These are phyloP conservation scores for Calyptomena viridis DNA, from an alignment of 2,113 vertebrate genomes.

Conservation along the genomic window DNA sequence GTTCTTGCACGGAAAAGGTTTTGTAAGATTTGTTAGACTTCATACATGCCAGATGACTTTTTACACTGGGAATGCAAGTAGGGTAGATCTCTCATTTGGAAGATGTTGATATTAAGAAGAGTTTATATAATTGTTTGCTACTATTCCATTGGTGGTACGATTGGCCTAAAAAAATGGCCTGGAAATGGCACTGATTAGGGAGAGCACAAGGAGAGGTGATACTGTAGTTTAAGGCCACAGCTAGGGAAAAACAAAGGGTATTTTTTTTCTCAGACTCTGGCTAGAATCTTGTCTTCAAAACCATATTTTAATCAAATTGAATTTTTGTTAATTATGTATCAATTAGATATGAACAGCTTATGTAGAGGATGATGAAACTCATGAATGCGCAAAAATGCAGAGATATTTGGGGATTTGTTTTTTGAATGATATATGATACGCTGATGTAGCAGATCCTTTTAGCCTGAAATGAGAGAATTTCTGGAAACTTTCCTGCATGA, in stretches of 20 bases:
- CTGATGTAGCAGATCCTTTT: neutral
- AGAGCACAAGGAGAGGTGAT: neutral
- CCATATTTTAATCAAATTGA: neutral
- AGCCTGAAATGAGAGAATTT: neutral
- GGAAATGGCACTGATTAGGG: neutral
- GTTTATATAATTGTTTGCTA: neutral
- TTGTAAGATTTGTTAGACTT: neutral
- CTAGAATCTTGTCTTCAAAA: neutral
- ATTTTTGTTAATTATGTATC: neutral
- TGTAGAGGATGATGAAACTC: neutral
- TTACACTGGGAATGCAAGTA: neutral
- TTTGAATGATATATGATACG: neutral
- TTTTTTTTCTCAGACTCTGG: neutral
- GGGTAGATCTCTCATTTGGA: neutral
- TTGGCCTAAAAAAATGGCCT: neutral
- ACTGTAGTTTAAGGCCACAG: neutral
- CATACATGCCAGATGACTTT: neutral
- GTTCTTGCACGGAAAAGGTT: neutral
- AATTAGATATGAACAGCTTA: neutral
- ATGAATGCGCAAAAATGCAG: neutral
- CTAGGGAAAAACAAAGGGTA: neutral
- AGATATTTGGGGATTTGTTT: neutral
- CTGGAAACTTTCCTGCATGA: neutral
- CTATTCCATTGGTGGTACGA: neutral
- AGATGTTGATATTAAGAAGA: neutral